phyloP scores from a whole-genome alignment of 2,888 invertebrate genomes.

The Bruchidius siliquastri region DNA sequence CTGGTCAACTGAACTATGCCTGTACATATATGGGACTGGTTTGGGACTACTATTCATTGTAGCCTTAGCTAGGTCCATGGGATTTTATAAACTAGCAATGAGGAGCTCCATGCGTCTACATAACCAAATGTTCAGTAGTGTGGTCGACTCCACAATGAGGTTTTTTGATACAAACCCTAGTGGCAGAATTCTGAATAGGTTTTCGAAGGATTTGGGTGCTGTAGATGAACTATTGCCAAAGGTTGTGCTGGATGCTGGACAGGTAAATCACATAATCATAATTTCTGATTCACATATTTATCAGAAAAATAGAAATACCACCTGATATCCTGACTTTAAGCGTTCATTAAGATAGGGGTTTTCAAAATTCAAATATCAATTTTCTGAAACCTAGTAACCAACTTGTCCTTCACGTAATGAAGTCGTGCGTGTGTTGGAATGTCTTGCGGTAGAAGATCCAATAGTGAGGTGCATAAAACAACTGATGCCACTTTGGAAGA shows the following conservation, averaged over 20 bases:
- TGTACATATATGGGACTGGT: constrained; percentile 56
- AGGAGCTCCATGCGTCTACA: constrained; percentile 65
- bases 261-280: constrained; percentile 41
- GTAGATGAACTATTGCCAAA: constrained; percentile 72
- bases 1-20: constrained; percentile 47
- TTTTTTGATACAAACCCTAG: constrained; percentile 85
- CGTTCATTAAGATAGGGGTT: too few relatives aligned
- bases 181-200: constrained; percentile 73
- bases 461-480: too few relatives aligned
- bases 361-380: too few relatives aligned
- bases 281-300: neutral
- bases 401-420: too few relatives aligned
- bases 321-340: too few relatives aligned
- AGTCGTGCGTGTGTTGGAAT: too few relatives aligned
- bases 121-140: constrained; percentile 62
- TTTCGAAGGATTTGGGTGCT: constrained; percentile 78
- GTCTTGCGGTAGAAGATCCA: too few relatives aligned
- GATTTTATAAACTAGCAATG: constrained; percentile 61
- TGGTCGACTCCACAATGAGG: constrained; percentile 54
- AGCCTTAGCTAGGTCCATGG: constrained; percentile 58
- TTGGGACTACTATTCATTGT: constrained; percentile 46
- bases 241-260: constrained; percentile 58
- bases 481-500: too few relatives aligned
- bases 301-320: too few relatives aligned
- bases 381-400: too few relatives aligned